phyloP scores from a whole-genome alignment of 1,140 invertebrate species.

The Papilio machaon region DNA sequence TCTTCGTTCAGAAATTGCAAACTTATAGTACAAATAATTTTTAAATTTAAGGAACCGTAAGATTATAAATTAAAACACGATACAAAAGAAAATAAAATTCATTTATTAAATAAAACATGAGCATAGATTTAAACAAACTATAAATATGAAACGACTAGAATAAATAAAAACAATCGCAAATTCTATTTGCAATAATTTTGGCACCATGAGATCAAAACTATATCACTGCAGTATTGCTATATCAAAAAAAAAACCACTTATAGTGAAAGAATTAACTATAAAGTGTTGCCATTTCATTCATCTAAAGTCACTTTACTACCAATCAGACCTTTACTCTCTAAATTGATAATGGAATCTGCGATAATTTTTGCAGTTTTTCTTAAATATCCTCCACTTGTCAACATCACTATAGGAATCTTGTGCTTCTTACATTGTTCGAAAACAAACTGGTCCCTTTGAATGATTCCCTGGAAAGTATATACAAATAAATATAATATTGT shows the following conservation, averaged over 20 bases:
- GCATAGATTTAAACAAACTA: conserved; percentile 8
- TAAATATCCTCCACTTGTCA: conserved; percentile 94
- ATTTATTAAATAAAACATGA: conserved; percentile 39
- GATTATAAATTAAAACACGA: conserved; percentile 37
- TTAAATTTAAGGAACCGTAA: background rate
- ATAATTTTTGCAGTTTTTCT: conserved; percentile 89
- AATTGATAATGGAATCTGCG: conserved; percentile 86
- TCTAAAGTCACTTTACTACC: conserved; percentile 42
- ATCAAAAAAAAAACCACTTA: conserved; percentile 5
- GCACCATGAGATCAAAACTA: conserved; percentile 47
- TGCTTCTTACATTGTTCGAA: conserved; percentile 86
- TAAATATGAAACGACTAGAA: conserved; percentile 24
- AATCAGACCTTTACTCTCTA: conserved; percentile 28
- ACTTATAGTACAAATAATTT: too few relatives aligned
- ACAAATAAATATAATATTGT: background rate
- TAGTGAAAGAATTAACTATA: background rate
- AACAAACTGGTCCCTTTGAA: conserved; percentile 91
- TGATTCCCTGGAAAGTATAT: conserved; percentile 85
- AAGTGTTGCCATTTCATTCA: conserved; percentile 35
- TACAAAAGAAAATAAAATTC: conserved; percentile 42
- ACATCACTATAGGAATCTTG: conserved; percentile 91
- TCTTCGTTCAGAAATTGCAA: too few relatives aligned
- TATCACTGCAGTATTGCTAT: conserved; percentile 28
- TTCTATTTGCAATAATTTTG: conserved; percentile 48
- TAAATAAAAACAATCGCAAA: conserved; percentile 40